A percentile compares a stretch with the other conserved stretches of the same genome.
These are phyloP conservation scores for Odontophorus gujanensis DNA, from an alignment of 2,113 vertebrate species.

Conservation along the genomic window DNA sequence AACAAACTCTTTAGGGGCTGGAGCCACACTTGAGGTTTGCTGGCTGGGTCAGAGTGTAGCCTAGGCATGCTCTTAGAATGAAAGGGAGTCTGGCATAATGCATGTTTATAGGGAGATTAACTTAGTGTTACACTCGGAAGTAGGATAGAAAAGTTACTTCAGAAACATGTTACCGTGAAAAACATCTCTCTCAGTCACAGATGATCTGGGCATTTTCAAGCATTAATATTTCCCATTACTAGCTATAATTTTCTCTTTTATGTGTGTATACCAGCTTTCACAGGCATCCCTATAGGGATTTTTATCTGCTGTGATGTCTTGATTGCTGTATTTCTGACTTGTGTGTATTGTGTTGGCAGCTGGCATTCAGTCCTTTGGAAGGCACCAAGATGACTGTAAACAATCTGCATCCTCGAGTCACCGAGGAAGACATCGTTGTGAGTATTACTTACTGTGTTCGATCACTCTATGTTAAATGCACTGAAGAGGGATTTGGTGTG, in stretches of 20 bases:
- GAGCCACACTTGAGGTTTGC: background rate
- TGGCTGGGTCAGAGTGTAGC: background rate
- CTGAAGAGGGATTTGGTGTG: background rate
- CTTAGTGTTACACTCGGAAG: background rate
- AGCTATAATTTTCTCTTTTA: background rate
- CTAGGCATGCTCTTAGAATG: background rate
- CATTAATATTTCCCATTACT: background rate
- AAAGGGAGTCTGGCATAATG: background rate
- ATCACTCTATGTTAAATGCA: background rate
- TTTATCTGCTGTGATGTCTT: background rate
- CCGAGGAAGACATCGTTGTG: conserved; percentile 98
- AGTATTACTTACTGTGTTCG: conserved; percentile 64
- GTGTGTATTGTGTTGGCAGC: conserved; percentile 75
- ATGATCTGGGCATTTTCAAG: background rate
- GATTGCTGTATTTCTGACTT: background rate
- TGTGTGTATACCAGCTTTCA: background rate
- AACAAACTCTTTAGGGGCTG: background rate
- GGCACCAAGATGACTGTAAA: conserved; percentile 98
- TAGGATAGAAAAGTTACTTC: background rate
- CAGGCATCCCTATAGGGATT: background rate
- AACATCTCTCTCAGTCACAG: background rate
- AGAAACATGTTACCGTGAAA: background rate
- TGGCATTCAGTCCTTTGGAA: conserved; percentile 91
- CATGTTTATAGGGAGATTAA: background rate
- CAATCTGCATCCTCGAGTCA: conserved; percentile 95